These are phyloP conservation scores for Setipinna tenuifilis DNA, from an alignment of 2,797 vertebrate genomes.

Conservation along the genomic window DNA sequence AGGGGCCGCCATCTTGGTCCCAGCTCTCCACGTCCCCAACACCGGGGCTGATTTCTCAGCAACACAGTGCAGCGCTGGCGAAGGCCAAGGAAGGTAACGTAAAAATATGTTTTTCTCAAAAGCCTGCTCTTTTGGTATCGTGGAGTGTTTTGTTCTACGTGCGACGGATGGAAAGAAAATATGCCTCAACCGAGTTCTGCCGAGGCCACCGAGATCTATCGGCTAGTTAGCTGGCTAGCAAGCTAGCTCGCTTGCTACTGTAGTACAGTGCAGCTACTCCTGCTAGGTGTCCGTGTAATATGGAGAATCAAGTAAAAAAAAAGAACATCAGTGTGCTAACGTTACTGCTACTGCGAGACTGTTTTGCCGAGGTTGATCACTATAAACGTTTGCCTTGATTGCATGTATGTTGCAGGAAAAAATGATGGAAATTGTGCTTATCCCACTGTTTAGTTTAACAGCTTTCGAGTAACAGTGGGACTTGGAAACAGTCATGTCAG, in stretches of 20 bases:
- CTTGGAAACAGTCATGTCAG: slow-evolving; percentile 43
- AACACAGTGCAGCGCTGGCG: slow-evolving; percentile 82
- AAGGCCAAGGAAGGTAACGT: slow-evolving; percentile 88
- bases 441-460: slow-evolving; percentile 29
- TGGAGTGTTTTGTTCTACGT: slow-evolving; percentile 21
- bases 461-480: slow-evolving; percentile 45
- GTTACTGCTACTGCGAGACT: not conserved
- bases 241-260: slow-evolving; percentile 52
- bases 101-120: slow-evolving; percentile 34
- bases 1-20: slow-evolving; percentile 99
- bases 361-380: not conserved
- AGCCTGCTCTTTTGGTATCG: slow-evolving; percentile 27
- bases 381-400: not conserved
- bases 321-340: slow-evolving; percentile 54
- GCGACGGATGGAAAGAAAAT: slow-evolving; percentile 34
- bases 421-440: slow-evolving; percentile 13
- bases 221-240: slow-evolving; percentile 41
- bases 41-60: slow-evolving; percentile 83
- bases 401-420: not conserved
- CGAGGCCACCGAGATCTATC: slow-evolving; percentile 53
- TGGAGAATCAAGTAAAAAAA: slow-evolving; percentile 37
- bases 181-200: slow-evolving; percentile 60
- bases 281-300: slow-evolving; percentile 43
- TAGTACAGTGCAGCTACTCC: slow-evolving; percentile 50
- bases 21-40: slow-evolving; percentile 97